phyloP scores from a whole-genome alignment of 2,113 vertebrate genomes.

The Cryptoleucopteryx plumbea region DNA sequence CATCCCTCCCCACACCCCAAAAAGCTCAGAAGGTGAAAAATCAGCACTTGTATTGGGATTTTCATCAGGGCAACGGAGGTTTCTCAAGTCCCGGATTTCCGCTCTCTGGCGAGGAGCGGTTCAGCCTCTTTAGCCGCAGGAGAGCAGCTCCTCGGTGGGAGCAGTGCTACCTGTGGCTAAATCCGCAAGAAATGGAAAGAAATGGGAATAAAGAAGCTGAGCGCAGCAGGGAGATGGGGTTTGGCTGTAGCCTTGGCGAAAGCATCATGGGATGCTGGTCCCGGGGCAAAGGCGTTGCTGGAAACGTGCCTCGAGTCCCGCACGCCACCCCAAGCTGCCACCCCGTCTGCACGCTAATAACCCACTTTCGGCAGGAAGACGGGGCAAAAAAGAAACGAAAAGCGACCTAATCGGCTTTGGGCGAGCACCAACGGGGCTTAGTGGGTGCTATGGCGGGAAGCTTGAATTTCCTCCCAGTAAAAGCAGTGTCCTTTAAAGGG shows the following conservation, averaged over 20 bases:
- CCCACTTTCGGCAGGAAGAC: not conserved
- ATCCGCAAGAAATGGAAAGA: not conserved
- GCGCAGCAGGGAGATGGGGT: not conserved
- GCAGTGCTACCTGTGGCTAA: not conserved
- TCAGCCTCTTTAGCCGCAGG: not conserved
- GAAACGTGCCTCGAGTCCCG: not conserved
- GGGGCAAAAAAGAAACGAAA: not conserved
- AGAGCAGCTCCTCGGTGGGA: not conserved
- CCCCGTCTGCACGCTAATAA: not conserved
- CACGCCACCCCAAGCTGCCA: fast-evolving
- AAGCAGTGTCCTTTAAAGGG: not conserved
- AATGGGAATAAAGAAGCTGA: not conserved
- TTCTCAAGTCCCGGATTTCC: not conserved
- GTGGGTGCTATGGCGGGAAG: not conserved
- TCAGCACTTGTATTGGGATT: not conserved
- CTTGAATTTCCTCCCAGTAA: not conserved
- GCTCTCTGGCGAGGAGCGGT: fast-evolving
- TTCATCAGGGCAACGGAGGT: not conserved
- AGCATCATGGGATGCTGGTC: fast-evolving
- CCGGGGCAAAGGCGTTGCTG: fast-evolving
- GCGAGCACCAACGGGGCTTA: not conserved
- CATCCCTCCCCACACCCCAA: not conserved
- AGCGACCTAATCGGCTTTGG: not conserved
- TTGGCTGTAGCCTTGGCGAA: fast-evolving
- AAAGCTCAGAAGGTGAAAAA: not conserved